Evolutionary conservation across 2,888 invertebrate genomes (phyloP), one percentile per base, ranked within the genome.

Genomic region (Eupithecia abbreviata): DNA sequence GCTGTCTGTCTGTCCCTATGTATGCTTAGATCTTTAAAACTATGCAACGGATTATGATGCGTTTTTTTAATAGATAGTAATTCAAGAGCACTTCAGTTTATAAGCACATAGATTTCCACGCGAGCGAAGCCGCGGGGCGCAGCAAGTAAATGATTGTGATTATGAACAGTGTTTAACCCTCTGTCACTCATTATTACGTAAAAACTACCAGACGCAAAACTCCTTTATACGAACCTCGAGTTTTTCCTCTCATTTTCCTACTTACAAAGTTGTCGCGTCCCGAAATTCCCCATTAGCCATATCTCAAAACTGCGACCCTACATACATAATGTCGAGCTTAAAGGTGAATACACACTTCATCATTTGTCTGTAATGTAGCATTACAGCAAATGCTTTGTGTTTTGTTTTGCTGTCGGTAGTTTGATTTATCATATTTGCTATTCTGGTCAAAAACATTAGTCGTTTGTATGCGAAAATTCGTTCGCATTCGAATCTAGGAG

Each of bases 221-320:
- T 45, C 18, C 4, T 6, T 30, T 5, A 49, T 43, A 43, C 43
- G 4, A 69, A 69, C 69, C 47, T 49, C 62, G 71, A 49, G 62
- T 77, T 81, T 81, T 80, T 80, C 79, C 77, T 75, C 79, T 79
- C 80, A 79, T 81, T 77, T 79, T 79, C 77, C 72, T 75, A 78
- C 78, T 79, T 65, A 71, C 58, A 72, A 79, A 76, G 81, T 81
- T 81, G 82, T 81, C 82, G 81, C 82, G 76, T 82, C 80, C 80
- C 79, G 75, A 81, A 79, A 79, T 78, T 80, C 80, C 79, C 82
- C 81, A 82, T 83, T 83, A 82, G 79, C 81, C 79, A 82, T 81
- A 80, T 82, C 81, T 83, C 82, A 82, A 83, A 82, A 83, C 81
- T 81, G 81, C 81, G 79, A 81, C 81, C 81, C 80, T 79, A 80